phyloP scores from a whole-genome alignment of 2,888 invertebrate genomes.

The Drosophila atripex region DNA sequence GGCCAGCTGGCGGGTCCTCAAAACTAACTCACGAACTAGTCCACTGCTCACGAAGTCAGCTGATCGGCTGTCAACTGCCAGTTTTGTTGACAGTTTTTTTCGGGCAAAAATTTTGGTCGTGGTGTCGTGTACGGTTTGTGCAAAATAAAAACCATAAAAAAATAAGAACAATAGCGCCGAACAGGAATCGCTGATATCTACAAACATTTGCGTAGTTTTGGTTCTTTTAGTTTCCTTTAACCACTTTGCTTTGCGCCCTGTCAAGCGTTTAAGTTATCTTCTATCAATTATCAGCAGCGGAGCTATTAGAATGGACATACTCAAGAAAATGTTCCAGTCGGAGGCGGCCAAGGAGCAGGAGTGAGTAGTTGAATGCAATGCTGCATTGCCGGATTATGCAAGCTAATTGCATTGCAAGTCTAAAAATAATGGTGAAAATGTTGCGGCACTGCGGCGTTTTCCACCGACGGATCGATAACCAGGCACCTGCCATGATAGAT shows the following conservation, averaged over 20 bases:
- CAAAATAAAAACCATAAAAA: slow-evolving; percentile 34
- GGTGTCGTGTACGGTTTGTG: slow-evolving; percentile 23
- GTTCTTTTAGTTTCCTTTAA: slow-evolving; percentile 72
- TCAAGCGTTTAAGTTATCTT: slow-evolving; percentile 19
- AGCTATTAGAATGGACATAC: slow-evolving; percentile 62
- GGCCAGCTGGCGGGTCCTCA: neutral
- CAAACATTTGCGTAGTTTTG: slow-evolving; percentile 62
- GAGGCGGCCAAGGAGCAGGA: slow-evolving; percentile 62
- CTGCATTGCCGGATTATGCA: slow-evolving; percentile 28
- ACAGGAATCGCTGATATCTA: slow-evolving; percentile 5
- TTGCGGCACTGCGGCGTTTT: slow-evolving; percentile 34
- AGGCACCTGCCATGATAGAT: slow-evolving; percentile 74
- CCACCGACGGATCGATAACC: slow-evolving; percentile 65
- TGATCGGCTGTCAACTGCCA: slow-evolving; percentile 12
- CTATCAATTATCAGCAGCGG: slow-evolving; percentile 18
- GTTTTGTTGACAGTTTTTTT: slow-evolving; percentile 34
- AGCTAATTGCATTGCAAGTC: slow-evolving; percentile 5
- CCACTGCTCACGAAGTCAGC: slow-evolving; percentile 7
- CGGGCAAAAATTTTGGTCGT: slow-evolving; percentile 32
- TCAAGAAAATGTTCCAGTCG: slow-evolving; percentile 76
- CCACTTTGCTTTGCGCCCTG: slow-evolving; percentile 30
- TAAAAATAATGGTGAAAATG: slow-evolving; percentile 6
- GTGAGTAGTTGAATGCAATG: slow-evolving; percentile 45
- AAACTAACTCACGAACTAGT: neutral
- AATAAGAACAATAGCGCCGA: slow-evolving; percentile 34